Conservation (phyloP, 2,113 vertebrate species). For the Triplophysa tibetana region DNA sequence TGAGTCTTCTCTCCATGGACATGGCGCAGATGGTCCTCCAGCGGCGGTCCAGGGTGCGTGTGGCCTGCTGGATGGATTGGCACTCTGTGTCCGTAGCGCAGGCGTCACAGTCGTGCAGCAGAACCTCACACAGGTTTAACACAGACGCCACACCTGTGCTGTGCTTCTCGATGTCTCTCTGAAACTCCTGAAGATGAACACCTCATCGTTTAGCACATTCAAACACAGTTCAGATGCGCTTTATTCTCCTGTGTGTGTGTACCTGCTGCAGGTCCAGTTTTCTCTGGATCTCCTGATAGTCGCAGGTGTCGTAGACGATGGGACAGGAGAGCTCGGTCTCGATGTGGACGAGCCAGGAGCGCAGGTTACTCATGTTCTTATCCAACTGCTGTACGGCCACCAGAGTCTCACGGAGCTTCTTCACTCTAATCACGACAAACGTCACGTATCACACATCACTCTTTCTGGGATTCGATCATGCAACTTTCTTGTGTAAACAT, state of each 20-base stretch:
- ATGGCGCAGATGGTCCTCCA: constrained; percentile 97
- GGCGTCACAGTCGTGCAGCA: constrained; percentile 96
- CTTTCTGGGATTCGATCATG: too few relatives aligned
- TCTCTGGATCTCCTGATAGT: constrained; percentile 91
- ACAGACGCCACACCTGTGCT: constrained; percentile 95
- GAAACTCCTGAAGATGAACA: constrained; percentile 80
- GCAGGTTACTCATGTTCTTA: constrained; percentile 93
- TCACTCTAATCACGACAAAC: constrained; percentile 75
- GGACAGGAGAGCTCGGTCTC: constrained; percentile 92
- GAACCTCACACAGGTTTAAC: constrained; percentile 94
- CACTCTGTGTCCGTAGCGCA: constrained; percentile 93
- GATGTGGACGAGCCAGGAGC: constrained; percentile 91
- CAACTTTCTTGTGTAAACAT: too few relatives aligned
- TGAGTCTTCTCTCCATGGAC: constrained; percentile 94
- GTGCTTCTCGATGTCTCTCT: constrained; percentile 96
- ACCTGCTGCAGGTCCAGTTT: constrained; percentile 96
- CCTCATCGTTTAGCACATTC: too few relatives aligned
- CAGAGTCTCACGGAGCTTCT: constrained; percentile 94
- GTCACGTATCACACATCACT: too few relatives aligned
- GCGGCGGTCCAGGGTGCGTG: constrained; percentile 89
- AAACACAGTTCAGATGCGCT: too few relatives aligned
- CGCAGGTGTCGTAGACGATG: constrained; percentile 88
- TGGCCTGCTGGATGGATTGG: constrained; percentile 96
- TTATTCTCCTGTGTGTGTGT: constrained; percentile 34
- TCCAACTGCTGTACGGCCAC: constrained; percentile 95